Percentiles rank a stretch among this genome's conserved stretches.
phyloP scores from a whole-genome alignment of 2,113 vertebrate genomes.

The Sylvia atricapilla region DNA sequence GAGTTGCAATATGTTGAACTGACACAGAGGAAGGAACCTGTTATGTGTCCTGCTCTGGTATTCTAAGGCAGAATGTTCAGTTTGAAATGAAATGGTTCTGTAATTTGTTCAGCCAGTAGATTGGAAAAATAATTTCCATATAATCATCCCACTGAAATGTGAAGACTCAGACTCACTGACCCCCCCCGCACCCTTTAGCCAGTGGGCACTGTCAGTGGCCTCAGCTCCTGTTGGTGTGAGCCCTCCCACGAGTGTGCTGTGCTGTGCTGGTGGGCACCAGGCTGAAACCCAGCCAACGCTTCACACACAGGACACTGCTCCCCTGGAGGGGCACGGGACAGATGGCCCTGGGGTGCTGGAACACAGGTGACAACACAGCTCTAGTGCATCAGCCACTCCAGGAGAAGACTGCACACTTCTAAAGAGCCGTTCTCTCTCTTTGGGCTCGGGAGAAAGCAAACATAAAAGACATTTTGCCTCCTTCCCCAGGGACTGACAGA shows the following conservation, averaged over 20 bases:
- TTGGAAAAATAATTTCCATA: neutral
- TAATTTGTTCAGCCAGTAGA: neutral
- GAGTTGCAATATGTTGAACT: neutral
- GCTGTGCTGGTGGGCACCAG: neutral
- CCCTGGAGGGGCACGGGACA: no score
- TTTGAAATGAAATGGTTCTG: neutral
- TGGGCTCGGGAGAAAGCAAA: neutral
- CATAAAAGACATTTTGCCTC: neutral
- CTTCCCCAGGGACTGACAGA: neutral
- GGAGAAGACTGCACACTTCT: neutral
- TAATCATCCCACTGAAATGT: neutral
- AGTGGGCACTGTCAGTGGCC: neutral
- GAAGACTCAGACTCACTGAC: neutral
- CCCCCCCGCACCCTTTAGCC: neutral
- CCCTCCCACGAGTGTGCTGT: neutral
- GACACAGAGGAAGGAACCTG: neutral
- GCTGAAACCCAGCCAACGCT: no score
- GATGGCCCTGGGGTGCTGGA: no score
- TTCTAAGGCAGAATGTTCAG: neutral
- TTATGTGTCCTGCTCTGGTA: neutral
- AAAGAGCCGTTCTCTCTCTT: neutral
- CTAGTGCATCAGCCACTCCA: neutral
- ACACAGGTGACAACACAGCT: no score
- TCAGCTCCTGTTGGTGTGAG: neutral
- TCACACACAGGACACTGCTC: no score